Evolutionary conservation across 2,888 invertebrate species (phyloP), one percentile per base, ranked within the genome.

Genomic region (Noctuana brunneofusca): DNA sequence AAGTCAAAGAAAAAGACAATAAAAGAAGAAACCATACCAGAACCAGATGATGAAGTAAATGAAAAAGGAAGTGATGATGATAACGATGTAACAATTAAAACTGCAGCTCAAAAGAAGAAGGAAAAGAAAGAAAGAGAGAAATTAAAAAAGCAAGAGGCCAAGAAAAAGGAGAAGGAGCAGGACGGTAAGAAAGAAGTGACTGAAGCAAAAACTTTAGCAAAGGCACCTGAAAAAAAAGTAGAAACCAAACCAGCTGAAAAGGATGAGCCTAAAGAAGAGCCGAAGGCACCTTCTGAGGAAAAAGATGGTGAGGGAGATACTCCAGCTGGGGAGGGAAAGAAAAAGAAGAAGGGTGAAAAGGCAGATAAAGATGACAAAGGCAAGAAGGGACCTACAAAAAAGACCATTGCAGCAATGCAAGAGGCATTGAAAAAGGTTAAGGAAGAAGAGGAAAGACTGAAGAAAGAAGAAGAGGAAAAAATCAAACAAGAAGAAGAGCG

Each of bases 391-490:
- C 96, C 97, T 58, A 96, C 96, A 12, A 97, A 96, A 74, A 96
- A 96, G 76, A 94, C 96, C 64, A 95, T 98, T 68, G 96, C 96
- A 65, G 97, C 97, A 22, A 97, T 98, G 96, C 97, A 97, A 86
- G 97, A 97, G 83, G 95, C 96, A 16, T 91, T 97, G n/a, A 96
- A 95, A 75, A 96, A 96, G 78, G 92, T 96, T 1, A 96, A 96
- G 78, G 98, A 98, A 81, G 97, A 98, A 72, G 97, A 98, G 80
- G 98, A 98, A 79, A 93, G 95, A 48, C 70, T 90, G 58, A 78
- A 93, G 66, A 91, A 88, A 52, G 95, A 96, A 76, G 96, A 97
- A 79, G 97, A 98, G 74, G 98, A 98, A 80, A 93, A 94, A 67
- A 92, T 96, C 54, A 93, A 92, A 24, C 92, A 92, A 66, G 95